These are phyloP conservation scores for Ahaetulla prasina DNA, from an alignment of 2,113 vertebrate species.

Conservation along the genomic window DNA sequence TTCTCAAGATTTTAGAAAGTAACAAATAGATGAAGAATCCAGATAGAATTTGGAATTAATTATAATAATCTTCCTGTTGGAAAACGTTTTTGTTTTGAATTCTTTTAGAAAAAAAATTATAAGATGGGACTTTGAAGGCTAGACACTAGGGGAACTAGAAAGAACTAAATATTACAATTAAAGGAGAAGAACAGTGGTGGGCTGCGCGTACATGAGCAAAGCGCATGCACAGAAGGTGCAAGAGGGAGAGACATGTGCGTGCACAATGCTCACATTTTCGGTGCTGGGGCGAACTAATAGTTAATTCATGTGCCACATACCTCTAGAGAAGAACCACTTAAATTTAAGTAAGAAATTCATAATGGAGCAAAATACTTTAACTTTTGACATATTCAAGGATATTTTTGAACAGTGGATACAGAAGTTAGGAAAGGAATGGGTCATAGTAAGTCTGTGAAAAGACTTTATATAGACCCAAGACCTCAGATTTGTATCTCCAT, in stretches of 20 bases:
- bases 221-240: too few relatives aligned
- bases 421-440: neutral
- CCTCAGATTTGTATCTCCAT: neutral
- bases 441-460: neutral
- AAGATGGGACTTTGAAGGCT: neutral
- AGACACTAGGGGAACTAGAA: neutral
- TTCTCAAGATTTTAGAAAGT: neutral
- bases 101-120: neutral
- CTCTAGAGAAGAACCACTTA: neutral
- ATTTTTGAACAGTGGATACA: neutral
- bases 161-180: neutral
- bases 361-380: neutral
- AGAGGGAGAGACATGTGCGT: too few relatives aligned
- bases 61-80: neutral
- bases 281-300: too few relatives aligned
- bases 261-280: too few relatives aligned
- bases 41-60: neutral
- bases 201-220: too few relatives aligned
- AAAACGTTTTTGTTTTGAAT: neutral
- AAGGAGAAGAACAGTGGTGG: neutral
- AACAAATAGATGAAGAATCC: neutral
- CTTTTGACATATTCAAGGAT: neutral
- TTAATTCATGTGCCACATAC: too few relatives aligned
- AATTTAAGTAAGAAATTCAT: neutral
- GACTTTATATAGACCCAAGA: neutral